These are phyloP conservation scores for Enteromius fasciolatus DNA, from an alignment of 2,797 vertebrate species.

Conservation along the genomic window DNA sequence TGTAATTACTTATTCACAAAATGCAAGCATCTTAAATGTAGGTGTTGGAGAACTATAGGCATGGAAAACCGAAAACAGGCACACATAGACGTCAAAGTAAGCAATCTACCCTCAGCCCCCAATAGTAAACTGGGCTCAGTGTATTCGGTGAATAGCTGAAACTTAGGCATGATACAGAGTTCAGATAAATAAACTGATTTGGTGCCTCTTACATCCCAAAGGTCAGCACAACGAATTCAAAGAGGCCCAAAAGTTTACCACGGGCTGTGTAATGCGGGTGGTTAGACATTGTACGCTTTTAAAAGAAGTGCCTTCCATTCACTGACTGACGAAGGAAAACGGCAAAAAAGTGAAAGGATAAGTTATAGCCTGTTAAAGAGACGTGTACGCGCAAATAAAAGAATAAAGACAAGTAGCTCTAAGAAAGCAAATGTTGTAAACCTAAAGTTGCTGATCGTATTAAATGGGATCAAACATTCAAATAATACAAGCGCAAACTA, in stretches of 20 bases:
- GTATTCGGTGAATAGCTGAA: conserved; percentile 57
- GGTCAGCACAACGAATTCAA: conserved; percentile 59
- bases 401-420: background rate
- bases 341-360: conserved; percentile 47
- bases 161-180: conserved; percentile 57
- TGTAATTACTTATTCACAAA: conserved; percentile 79
- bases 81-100: conserved; percentile 53
- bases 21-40: conserved; percentile 78
- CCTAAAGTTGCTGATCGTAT: background rate
- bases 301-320: conserved; percentile 55
- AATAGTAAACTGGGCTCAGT: conserved; percentile 48
- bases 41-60: conserved; percentile 64
- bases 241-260: conserved; percentile 58
- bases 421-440: background rate
- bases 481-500: background rate
- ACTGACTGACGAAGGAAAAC: conserved; percentile 27
- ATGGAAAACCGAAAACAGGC: conserved; percentile 55
- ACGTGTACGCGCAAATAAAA: conserved; percentile 25
- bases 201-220: conserved; percentile 55
- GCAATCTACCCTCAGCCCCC: conserved; percentile 51
- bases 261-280: conserved; percentile 57
- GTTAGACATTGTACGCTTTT: conserved; percentile 57
- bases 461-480: conserved; percentile 2
- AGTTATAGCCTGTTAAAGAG: conserved; percentile 28
- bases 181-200: conserved; percentile 62